Evolutionary conservation across 2,888 invertebrate genomes (phyloP).

Genomic region (Stenoptilia bipunctidactyla): DNA sequence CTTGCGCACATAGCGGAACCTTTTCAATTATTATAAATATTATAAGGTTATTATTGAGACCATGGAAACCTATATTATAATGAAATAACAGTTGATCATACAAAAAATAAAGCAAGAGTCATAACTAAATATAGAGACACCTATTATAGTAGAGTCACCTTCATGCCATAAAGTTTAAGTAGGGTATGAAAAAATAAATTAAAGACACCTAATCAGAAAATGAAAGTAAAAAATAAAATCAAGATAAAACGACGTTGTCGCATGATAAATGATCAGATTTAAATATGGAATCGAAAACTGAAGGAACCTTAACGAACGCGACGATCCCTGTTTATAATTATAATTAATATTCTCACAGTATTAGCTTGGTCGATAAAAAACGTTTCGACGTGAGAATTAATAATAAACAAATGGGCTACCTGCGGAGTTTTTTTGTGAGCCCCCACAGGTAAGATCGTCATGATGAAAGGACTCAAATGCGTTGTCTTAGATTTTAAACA

Average conservation of each 20-base stretch:
- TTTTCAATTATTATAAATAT: too few species aligned
- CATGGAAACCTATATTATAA: too few species aligned
- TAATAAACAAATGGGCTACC: conserved; percentile 73
- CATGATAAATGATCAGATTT: conserved; percentile 68
- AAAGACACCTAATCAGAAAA: conserved; percentile 17
- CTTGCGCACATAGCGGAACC: not conserved
- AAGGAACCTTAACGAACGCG: conserved; percentile 56
- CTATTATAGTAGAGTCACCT: too few species aligned
- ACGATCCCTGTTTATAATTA: conserved; percentile 66
- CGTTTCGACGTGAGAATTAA: conserved; percentile 68
- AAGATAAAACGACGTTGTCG: conserved; percentile 64
- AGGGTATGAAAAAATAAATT: conserved; percentile 28
- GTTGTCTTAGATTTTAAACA: conserved; percentile 65
- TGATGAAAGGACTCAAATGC: conserved; percentile 63
- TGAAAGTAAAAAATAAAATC: conserved; percentile 29
- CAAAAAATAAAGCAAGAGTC: conserved; percentile 19
- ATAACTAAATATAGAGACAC: too few species aligned
- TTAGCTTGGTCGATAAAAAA: conserved; percentile 61
- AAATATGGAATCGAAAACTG: conserved; percentile 57
- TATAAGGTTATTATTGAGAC: too few species aligned
- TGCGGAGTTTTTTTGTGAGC: conserved; percentile 64
- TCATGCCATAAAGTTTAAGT: not conserved
- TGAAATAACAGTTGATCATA: too few species aligned
- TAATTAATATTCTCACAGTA: conserved; percentile 71
- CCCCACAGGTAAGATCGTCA: conserved; percentile 58